Conservation (phyloP, 2,888 invertebrate species). For the Desoria tigrina region DNA sequence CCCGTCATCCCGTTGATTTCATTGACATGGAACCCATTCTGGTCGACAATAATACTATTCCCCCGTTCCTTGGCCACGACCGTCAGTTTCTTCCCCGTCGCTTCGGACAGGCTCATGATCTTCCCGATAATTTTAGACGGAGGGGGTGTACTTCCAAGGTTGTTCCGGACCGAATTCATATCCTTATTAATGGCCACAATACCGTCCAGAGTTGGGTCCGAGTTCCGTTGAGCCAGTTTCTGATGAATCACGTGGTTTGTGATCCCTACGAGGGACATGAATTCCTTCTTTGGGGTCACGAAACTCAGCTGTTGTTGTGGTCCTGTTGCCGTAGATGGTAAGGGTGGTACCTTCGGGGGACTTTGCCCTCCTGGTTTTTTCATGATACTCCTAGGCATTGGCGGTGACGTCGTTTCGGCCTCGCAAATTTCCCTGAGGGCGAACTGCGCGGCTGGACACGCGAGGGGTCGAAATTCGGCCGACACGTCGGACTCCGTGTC, state of each 20-base stretch:
- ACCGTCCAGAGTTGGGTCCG: not conserved
- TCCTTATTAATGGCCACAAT: not conserved
- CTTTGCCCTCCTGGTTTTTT: slow-evolving; percentile 26
- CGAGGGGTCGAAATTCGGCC: slow-evolving; percentile 44
- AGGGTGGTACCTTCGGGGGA: not conserved
- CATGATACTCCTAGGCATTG: slow-evolving; percentile 38
- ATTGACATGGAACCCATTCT: slow-evolving; percentile 49
- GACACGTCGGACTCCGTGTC: slow-evolving; percentile 53
- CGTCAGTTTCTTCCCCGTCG: too few species aligned
- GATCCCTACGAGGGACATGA: not conserved
- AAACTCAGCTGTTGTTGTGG: not conserved
- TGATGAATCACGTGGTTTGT: not conserved
- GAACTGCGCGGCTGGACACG: slow-evolving; percentile 51
- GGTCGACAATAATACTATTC: slow-evolving; percentile 35
- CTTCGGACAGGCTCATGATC: slow-evolving; percentile 6
- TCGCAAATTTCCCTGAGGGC: slow-evolving; percentile 52
- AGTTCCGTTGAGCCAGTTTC: not conserved
- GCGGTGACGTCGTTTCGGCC: slow-evolving; percentile 37
- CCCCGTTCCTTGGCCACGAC: slow-evolving; percentile 1
- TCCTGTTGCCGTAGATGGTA: not conserved
- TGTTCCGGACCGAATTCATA: not conserved
- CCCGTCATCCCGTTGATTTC: slow-evolving; percentile 49
- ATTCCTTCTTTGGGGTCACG: not conserved
- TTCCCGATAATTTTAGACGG: not conserved
- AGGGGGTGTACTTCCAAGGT: not conserved